Percentiles rank a stretch among this genome's conserved stretches.
These are phyloP conservation scores for Agraylea sexmaculata DNA, from an alignment of 1,140 invertebrate genomes.

Conservation along the genomic window DNA sequence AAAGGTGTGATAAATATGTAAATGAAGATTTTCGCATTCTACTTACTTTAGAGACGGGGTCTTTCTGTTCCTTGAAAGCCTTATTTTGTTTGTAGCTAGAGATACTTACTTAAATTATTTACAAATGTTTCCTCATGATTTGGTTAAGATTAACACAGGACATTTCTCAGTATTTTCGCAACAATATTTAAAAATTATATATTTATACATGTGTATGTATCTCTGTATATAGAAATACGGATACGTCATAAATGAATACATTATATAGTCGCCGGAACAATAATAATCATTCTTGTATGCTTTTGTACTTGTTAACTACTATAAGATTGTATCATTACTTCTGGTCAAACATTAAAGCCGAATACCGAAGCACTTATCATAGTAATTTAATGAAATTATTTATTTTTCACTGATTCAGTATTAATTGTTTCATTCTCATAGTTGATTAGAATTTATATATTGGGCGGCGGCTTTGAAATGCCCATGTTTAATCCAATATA, in stretches of 20 bases:
- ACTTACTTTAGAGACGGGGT: conserved; percentile 13
- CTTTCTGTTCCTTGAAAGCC: conserved; percentile 4
- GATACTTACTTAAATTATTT: conserved; percentile 16
- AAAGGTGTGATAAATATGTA: too few relatives aligned
- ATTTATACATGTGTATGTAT: conserved; percentile 11
- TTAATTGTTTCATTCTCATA: conserved; percentile 13
- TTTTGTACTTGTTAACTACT: conserved; percentile 15
- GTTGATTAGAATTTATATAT: conserved; percentile 8
- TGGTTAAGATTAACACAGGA: conserved; percentile 14
- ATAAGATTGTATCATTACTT: conserved; percentile 12
- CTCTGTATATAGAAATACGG: background rate
- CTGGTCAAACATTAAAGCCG: background rate
- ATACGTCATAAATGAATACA: conserved; percentile 7
- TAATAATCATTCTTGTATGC: conserved; percentile 10
- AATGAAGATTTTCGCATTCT: conserved; percentile 3
- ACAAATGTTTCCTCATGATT: conserved; percentile 13
- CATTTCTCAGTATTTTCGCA: conserved; percentile 18
- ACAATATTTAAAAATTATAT: conserved; percentile 14
- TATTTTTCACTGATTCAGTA: conserved; percentile 11
- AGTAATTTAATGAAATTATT: conserved; percentile 10
- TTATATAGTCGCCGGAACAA: conserved; percentile 13
- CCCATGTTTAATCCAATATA: too few relatives aligned
- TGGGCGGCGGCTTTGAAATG: conserved; percentile 5
- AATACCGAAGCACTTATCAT: background rate
- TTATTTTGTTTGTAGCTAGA: conserved; percentile 14